Conservation (phyloP, 2,113 vertebrate species). For the Psittacara wagleri region DNA sequence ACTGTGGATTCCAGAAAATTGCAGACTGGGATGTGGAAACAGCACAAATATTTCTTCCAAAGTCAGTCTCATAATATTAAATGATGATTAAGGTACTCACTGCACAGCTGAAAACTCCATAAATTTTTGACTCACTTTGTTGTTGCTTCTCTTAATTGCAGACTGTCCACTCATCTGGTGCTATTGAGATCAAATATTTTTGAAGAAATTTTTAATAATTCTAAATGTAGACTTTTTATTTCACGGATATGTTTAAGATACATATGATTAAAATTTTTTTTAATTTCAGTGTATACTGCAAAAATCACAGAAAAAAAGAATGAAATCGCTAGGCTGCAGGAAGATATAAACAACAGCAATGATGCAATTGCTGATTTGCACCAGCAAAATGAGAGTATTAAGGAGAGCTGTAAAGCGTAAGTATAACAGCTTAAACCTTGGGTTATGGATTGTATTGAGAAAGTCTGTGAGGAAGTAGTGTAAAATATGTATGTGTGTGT, state of each 20-base stretch:
- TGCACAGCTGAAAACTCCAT: background rate
- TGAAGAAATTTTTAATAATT: background rate
- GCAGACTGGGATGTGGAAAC: background rate
- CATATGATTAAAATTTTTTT: background rate
- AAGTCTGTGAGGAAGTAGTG: background rate
- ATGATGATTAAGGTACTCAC: background rate
- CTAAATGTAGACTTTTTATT: background rate
- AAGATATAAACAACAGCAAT: constrained; percentile 67
- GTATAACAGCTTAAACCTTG: constrained; percentile 48
- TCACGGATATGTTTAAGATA: background rate
- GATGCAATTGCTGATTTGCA: constrained; percentile 67
- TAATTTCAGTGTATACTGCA: constrained; percentile 63
- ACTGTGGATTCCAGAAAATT: background rate
- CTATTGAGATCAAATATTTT: background rate
- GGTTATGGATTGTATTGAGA: background rate
- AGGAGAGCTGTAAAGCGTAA: constrained; percentile 65
- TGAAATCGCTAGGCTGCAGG: constrained; percentile 55
- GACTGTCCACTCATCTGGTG: background rate
- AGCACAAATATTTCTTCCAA: background rate
- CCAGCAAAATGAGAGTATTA: constrained; percentile 64
- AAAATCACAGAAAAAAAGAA: constrained; percentile 59
- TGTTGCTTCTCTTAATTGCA: background rate
- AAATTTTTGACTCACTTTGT: background rate
- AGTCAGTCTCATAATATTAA: background rate
- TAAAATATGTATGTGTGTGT: background rate